Conservation (phyloP, 2,113 vertebrate genomes). For the Dunckerocampus dactyliophorus region DNA sequence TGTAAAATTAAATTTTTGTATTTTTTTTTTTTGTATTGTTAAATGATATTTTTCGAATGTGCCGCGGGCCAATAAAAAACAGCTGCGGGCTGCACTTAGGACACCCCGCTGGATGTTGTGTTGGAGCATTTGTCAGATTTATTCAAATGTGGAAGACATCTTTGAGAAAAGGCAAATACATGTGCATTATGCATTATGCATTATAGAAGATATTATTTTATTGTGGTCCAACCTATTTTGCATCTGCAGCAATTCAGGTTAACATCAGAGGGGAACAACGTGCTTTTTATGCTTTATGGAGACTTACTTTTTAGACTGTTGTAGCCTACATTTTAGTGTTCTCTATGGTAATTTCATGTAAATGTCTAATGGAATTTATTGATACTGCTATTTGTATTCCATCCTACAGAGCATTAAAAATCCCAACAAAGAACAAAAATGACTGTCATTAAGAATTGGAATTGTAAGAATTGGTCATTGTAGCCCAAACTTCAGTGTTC, state of each 20-base stretch:
- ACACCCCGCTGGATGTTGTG: background rate
- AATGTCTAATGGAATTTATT: slow-evolving; percentile 11
- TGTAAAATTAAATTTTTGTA: no score
- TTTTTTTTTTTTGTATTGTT: no score
- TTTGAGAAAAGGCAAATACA: no score
- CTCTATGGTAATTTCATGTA: slow-evolving; percentile 19
- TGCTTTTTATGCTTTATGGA: slow-evolving; percentile 40
- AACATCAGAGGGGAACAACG: slow-evolving; percentile 37
- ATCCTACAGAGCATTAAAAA: slow-evolving; percentile 1
- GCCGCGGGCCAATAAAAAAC: no score
- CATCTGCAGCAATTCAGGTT: slow-evolving; percentile 43
- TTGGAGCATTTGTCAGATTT: slow-evolving; percentile 4
- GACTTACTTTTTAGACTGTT: slow-evolving; percentile 30
- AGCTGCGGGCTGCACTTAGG: no score
- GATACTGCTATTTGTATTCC: slow-evolving; percentile 3
- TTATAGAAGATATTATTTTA: no score
- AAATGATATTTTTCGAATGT: no score
- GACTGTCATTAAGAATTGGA: no score
- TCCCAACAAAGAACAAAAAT: background rate
- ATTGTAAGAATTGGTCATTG: no score
- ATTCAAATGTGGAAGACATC: background rate
- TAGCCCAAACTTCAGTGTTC: slow-evolving; percentile 15
- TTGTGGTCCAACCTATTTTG: slow-evolving; percentile 3
- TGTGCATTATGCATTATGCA: no score
- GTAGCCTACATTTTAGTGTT: slow-evolving; percentile 17